Base-by-base conservation (phyloP, 2,888 invertebrate genomes). In the Caenorhabditis wallacei region DNA sequence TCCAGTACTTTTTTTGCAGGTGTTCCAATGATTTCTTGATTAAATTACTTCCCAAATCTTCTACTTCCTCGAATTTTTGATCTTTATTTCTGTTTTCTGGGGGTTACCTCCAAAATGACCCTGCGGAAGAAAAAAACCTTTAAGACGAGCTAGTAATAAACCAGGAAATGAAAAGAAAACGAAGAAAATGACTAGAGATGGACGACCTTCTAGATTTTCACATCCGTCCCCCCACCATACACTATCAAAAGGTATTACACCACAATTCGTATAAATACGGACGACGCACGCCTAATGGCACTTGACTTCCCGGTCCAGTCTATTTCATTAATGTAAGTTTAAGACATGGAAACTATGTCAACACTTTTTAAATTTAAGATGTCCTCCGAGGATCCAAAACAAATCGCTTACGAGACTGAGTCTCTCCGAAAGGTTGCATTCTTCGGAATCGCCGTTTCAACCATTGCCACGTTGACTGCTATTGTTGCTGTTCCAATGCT, bases 401-500 rank as follows among this genome's bases (percentile, higher is more conserved):
- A 79, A 59, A 79, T 84, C 75, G 82, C 84, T 24, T 54, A 76
- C 40, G 85, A 86, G 82, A 82, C 85, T 72, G 85, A 86, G 82
- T 79, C 74, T 80, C 80, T 86, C 66, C 75, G 85, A 56, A 84
- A 84, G 75, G 76, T 86, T 48, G 85, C 85, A 57, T 86, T 86
- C 84, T 85, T 84, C 80, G 88, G 88, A 84, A 85, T 88, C 61
- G 87, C 88, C 76, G 82, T 88, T 57, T 87, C 87, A 48, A 88
- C 88, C 70, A 85, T 88, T 26, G 88, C 88, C 66, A 88, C 87
- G 24, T 59, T 88, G 72, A 86, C 88, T 30, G 88, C 88, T 54
- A 86, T 88, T 69, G 79, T 88, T 61, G 87, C 86, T 53, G 87
- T 88, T 18, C 88, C 88, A 54, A 86, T 88, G 88, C 76, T 88